Base-by-base conservation (phyloP, 1,140 invertebrate species). In the Holotrichia oblita region DNA sequence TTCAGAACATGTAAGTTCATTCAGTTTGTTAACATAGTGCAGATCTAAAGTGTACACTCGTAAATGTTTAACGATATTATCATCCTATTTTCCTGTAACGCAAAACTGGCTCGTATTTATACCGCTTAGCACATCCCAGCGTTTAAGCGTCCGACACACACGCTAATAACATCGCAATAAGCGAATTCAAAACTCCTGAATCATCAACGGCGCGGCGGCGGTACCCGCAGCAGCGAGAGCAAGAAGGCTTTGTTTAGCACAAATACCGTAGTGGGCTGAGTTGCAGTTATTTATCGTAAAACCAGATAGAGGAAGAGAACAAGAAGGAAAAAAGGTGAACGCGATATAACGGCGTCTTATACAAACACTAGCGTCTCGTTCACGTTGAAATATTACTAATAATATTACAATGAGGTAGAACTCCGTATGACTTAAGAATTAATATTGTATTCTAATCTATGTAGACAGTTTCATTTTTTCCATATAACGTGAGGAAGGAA, bases 251-350 rank as follows among this genome's bases (percentile, higher is more conserved):
- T 69, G 61, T 69, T 69, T 69, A 27, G 61, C 27, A 20, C 27
- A 55, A 69, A 69, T 22, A 69, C 12, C 61, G 61, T 34, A 69
- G 61, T 69, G 22, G 61, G 61, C 24, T 69, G 61, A 69, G 61
- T 69, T 69, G 61, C 61, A 69, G 61, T 69, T 69, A 69, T 69
- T 69, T 69, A 69, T 69, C 61, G 48, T 55, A 55, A 55, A 17
- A 17, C 48, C 14, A n/a, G 48, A 17, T 55, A 14, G 48, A 55
- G 48, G 48, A 55, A 55, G 48, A 55, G 48, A 55, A 55, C 48
- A 7, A 3, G 48, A 55, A 55, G 12, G 48, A 55, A 55, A 55
- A 55, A 55, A 17, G n/a, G 48, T 12, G 14, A 6, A 17, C 27
- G 48, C 12, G 48, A 17, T 55, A 55, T 55, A 55, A 55, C 48